Evolutionary conservation across 2,113 vertebrate genomes (phyloP).

Genomic region (Halcyon senegalensis): DNA sequence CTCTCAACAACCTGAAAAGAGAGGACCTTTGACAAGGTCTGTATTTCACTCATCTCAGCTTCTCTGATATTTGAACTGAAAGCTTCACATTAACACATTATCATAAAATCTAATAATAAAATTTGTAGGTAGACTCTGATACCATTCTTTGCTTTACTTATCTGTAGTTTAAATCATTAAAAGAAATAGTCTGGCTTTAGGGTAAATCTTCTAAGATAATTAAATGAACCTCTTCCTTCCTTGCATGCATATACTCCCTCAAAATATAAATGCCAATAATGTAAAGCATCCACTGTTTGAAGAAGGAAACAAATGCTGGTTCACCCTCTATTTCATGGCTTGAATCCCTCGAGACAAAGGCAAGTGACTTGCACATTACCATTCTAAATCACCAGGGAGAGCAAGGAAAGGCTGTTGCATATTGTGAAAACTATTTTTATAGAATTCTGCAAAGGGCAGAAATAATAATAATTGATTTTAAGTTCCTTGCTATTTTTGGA

Average conservation of each 20-base stretch:
- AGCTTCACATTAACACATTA: neutral
- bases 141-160: neutral
- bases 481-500: constrained; percentile 19
- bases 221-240: neutral
- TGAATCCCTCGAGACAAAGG: neutral
- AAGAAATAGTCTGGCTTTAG: neutral
- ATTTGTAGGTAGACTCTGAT: neutral
- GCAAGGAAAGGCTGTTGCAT: neutral
- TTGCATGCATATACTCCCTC: neutral
- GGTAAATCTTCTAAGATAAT: neutral
- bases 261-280: neutral
- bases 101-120: constrained; percentile 12
- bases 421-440: constrained; percentile 29
- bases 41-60: neutral
- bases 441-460: constrained; percentile 24
- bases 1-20: constrained; percentile 2
- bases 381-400: neutral
- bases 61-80: constrained; percentile 11
- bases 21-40: neutral
- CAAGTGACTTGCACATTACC: neutral
- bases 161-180: neutral
- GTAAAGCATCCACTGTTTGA: neutral
- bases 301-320: neutral
- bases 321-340: neutral
- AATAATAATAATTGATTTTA: constrained; percentile 27